Conservation (phyloP, 2,888 invertebrate species). For the Ectemnius lituratus region DNA sequence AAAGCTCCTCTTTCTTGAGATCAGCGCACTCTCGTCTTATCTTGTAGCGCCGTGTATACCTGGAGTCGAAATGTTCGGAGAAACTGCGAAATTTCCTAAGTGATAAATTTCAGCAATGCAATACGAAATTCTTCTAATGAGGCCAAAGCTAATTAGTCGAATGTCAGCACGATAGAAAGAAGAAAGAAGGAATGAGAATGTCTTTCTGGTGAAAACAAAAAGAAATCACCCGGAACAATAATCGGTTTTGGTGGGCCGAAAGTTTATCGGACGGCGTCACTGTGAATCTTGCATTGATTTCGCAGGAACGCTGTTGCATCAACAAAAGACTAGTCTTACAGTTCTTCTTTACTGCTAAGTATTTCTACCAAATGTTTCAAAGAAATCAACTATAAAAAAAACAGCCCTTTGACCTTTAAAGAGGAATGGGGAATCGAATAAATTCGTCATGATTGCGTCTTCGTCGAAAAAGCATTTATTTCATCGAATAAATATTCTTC, state of each 20-base stretch:
- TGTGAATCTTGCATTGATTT: slow-evolving; percentile 38
- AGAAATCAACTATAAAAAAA: not conserved
- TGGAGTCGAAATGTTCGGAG: not conserved
- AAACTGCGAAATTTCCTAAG: not conserved
- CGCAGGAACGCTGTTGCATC: slow-evolving; percentile 9
- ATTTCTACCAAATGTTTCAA: not conserved
- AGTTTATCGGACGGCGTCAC: slow-evolving; percentile 50
- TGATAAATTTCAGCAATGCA: no score
- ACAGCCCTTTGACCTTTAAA: no score
- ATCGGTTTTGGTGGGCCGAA: slow-evolving; percentile 53
- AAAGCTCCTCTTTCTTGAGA: not conserved
- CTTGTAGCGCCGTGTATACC: not conserved
- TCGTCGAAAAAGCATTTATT: slow-evolving; percentile 74
- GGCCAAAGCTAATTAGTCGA: no score
- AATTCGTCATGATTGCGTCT: slow-evolving; percentile 38
- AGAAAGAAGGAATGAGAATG: not conserved
- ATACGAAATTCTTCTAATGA: no score
- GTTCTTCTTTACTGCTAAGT: not conserved
- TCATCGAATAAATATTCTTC: slow-evolving; percentile 75
- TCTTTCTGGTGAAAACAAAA: slow-evolving; percentile 3
- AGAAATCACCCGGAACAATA: slow-evolving; percentile 35
- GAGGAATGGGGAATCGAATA: slow-evolving; percentile 16
- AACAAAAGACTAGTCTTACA: slow-evolving; percentile 4
- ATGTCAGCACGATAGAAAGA: not conserved
- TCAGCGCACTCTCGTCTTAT: not conserved